These are phyloP conservation scores for Pseudopipra pipra DNA, from an alignment of 2,113 vertebrate species.

Conservation along the genomic window DNA sequence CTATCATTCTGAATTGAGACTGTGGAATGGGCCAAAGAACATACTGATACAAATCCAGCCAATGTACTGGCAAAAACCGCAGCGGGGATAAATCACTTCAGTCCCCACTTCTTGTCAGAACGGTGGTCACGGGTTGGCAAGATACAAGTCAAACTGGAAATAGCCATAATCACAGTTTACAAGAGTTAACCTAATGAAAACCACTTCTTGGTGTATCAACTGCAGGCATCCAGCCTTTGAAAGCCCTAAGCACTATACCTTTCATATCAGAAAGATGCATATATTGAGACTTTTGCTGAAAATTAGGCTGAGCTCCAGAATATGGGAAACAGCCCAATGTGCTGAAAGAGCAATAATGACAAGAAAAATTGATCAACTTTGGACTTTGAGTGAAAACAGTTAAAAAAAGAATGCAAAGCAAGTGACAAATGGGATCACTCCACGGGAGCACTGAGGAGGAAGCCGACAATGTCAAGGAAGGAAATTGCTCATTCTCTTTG, in stretches of 20 bases:
- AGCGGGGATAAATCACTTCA: not conserved
- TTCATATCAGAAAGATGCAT: not conserved
- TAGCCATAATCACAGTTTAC: not conserved
- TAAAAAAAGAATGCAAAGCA: not conserved
- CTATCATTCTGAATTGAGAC: slow-evolving; percentile 42
- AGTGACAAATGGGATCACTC: not conserved
- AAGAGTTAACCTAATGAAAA: not conserved
- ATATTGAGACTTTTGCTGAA: not conserved
- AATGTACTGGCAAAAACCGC: not conserved
- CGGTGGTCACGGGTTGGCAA: not conserved
- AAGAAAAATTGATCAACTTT: not conserved
- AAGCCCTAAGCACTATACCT: not conserved
- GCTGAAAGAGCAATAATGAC: not conserved
- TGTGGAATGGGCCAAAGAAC: not conserved
- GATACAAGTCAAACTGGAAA: not conserved
- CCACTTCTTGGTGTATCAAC: not conserved
- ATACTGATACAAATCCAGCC: not conserved
- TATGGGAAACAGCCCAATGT: not conserved
- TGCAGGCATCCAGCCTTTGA: not conserved
- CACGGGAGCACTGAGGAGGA: not conserved
- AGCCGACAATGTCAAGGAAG: not conserved
- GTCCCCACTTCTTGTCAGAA: not conserved
- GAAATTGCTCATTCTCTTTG: not conserved
- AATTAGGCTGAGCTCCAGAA: not conserved
- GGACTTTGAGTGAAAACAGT: not conserved